Percentiles rank a stretch among this genome's conserved stretches.
Conservation (phyloP, 2,797 vertebrate genomes). For the Cichlasoma orientale region DNA sequence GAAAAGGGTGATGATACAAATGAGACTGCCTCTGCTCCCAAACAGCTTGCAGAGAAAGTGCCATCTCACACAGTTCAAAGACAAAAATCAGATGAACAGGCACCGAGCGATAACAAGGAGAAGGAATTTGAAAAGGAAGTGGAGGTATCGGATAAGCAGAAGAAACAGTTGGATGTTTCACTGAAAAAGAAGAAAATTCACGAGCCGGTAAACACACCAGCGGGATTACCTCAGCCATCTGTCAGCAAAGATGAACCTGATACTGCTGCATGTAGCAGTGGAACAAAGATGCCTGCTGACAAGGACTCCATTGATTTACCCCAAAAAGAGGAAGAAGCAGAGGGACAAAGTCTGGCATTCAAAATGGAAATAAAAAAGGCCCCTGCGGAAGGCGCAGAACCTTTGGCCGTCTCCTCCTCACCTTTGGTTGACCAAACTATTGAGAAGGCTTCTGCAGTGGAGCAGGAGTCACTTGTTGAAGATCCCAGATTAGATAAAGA, state of each 20-base stretch:
- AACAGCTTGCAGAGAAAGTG: slow-evolving; percentile 25
- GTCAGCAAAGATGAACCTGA: slow-evolving; percentile 61
- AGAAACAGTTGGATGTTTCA: background rate
- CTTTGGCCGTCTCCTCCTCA: slow-evolving; percentile 6
- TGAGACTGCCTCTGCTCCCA: slow-evolving; percentile 1
- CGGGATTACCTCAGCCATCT: slow-evolving; percentile 27
- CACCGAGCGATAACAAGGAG: slow-evolving; percentile 8
- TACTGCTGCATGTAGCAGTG: slow-evolving; percentile 26
- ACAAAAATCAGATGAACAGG: slow-evolving; percentile 16
- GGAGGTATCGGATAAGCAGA: slow-evolving; percentile 11
- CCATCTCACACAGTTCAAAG: slow-evolving; percentile 19
- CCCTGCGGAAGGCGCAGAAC: slow-evolving; percentile 21
- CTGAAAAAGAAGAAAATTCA: slow-evolving; percentile 21
- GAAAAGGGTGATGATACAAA: slow-evolving; percentile 16
- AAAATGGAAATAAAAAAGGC: slow-evolving; percentile 26
- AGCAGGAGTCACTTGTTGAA: slow-evolving; percentile 17
- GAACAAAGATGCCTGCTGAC: slow-evolving; percentile 64
- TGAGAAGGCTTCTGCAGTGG: slow-evolving; percentile 19
- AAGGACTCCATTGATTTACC: slow-evolving; percentile 37
- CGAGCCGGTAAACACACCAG: slow-evolving; percentile 21
- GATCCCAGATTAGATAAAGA: slow-evolving; percentile 18
- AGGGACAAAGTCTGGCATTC: slow-evolving; percentile 16
- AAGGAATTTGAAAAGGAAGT: slow-evolving; percentile 10
- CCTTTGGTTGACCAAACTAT: background rate
- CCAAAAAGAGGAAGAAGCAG: slow-evolving; percentile 46